Evolutionary conservation across 2,797 vertebrate genomes (phyloP).

Genomic region (Netta rufina): DNA sequence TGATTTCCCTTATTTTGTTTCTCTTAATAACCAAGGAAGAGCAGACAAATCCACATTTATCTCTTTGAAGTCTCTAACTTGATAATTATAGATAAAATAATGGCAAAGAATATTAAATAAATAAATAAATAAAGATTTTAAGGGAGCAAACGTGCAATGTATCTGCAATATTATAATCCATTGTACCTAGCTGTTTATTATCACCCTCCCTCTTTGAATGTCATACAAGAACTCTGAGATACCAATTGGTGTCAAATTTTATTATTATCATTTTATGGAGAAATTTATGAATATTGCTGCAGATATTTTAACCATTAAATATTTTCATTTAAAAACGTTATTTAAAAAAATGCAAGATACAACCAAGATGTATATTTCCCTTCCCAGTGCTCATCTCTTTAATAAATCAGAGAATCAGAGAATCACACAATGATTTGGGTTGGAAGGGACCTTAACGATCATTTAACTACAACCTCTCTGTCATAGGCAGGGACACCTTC

Average conservation of each 20-base stretch:
- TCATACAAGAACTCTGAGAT: neutral
- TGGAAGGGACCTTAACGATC: too few relatives aligned
- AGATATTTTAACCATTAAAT: neutral
- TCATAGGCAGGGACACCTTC: too few relatives aligned
- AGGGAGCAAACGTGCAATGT: neutral
- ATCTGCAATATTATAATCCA: neutral
- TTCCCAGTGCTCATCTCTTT: neutral
- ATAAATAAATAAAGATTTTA: neutral
- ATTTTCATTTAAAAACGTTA: neutral
- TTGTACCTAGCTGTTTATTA: neutral
- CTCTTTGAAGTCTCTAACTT: constrained; percentile 59
- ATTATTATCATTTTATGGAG: neutral
- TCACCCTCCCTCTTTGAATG: neutral
- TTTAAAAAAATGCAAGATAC: neutral
- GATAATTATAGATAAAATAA: constrained; percentile 46
- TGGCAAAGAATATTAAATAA: neutral
- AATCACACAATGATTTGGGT: too few relatives aligned
- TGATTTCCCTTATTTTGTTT: constrained; percentile 57
- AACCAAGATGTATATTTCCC: neutral
- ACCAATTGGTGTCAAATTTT: neutral
- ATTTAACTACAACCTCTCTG: too few relatives aligned
- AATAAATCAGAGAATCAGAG: neutral
- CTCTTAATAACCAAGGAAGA: constrained; percentile 64
- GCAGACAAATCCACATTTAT: constrained; percentile 44
- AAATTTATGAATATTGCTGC: neutral